Evolutionary conservation across 1,140 invertebrate species (phyloP), one percentile per base, ranked within the genome.

Genomic region (Heliconius nattereri): DNA sequence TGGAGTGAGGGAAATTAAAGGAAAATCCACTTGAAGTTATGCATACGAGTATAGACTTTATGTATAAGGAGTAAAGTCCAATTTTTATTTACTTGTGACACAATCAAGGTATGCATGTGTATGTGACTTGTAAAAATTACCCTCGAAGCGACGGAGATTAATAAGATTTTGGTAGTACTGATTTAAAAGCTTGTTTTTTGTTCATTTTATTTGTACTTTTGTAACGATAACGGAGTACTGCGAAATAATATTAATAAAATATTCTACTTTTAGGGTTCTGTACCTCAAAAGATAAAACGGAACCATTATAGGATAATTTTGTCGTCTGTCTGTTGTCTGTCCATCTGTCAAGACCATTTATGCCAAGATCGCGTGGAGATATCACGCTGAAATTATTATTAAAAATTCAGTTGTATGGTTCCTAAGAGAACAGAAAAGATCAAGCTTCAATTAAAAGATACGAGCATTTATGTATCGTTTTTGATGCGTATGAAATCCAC

Each of bases 1-100:
- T 78, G 79, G 71, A 81, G 81, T 83, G 78, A 82, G 71, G 78
- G 82, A 85, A 86, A 86, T 85, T 86, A 86, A 83, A 86, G 60
- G 73, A 78, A 70, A 78, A 83, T 83, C 76, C 78, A 78, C 81
- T 85, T 84, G 76, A 45, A 78, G 1, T 74, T 32, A 49, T 8
- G 45, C 26, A 35, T 26, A 66, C 13, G 60, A 71, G 75, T 57
- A 79, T 52, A 57, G 23, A 35, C 75, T 76, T 37, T 83, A 78
- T 73, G 1, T 16, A 2, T 7, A 5, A 40, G 0, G 0, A 1
- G 23, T 81, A 76, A 76, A 45, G 45, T 29, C 40, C 52, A 54
- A 26, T 45, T 74, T 77, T 2, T 37, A 3, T 60, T 20, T 11
- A 29, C 3, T 6, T 45, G 13, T 5, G 37, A 72, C 76, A 40